These are phyloP conservation scores for Euthynnus affinis DNA, from an alignment of 2,797 vertebrate genomes.

Conservation along the genomic window DNA sequence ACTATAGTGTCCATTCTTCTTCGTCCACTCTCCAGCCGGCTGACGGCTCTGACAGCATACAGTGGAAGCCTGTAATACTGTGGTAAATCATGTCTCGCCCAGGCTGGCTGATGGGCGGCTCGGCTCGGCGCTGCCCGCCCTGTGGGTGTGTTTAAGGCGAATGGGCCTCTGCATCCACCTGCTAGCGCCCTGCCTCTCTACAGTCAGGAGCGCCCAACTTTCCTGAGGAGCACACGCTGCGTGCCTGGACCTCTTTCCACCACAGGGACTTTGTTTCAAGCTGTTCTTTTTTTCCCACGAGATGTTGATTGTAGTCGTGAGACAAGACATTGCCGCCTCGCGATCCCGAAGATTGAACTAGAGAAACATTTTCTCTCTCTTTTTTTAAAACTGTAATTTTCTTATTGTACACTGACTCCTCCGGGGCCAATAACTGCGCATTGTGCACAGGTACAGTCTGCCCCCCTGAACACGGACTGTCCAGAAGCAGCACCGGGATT, in stretches of 20 bases:
- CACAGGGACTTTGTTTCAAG: constrained; percentile 64
- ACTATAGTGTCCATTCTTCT: neutral
- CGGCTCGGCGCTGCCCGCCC: constrained; percentile 78
- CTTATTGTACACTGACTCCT: constrained; percentile 41
- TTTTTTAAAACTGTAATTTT: constrained; percentile 18
- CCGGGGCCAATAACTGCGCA: constrained; percentile 61
- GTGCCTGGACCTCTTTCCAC: constrained; percentile 61
- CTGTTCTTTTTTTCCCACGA: constrained; percentile 43
- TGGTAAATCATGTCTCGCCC: constrained; percentile 34
- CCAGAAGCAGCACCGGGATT: constrained; percentile 62
- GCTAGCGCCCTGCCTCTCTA: constrained; percentile 77
- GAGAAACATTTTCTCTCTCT: constrained; percentile 22
- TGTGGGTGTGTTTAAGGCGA: constrained; percentile 80
- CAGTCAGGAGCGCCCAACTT: constrained; percentile 80
- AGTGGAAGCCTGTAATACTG: neutral
- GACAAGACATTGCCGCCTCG: constrained; percentile 26
- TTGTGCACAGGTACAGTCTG: constrained; percentile 75
- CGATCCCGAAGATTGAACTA: constrained; percentile 51
- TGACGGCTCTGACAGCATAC: constrained; percentile 2
- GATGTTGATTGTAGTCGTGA: constrained; percentile 62
- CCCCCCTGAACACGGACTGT: constrained; percentile 59
- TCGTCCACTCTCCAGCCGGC: neutral
- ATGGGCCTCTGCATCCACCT: constrained; percentile 85
- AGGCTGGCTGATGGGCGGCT: constrained; percentile 70
- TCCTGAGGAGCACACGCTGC: constrained; percentile 58